Evolutionary conservation across 2,797 vertebrate species (phyloP), one percentile per base, ranked within the genome.

Genomic region (Nannoperca obscura): DNA sequence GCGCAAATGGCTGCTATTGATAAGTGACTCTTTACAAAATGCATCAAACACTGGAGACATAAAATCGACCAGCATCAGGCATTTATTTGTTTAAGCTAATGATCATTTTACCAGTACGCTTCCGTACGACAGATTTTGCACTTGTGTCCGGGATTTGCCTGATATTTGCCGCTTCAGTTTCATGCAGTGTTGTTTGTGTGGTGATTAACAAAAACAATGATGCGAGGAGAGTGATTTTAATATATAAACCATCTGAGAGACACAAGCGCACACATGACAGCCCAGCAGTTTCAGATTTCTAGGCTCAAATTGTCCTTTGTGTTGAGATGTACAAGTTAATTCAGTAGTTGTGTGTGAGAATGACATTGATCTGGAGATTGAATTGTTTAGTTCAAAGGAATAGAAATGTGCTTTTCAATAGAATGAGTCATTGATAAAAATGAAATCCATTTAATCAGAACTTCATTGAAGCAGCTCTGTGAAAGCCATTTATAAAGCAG

Each of bases 361-460:
- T 78, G 78, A 65, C 76, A 79, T 49, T 81, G 42, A 85, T 84
- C 68, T 69, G 47, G 42, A 40, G 67, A 86, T 66, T 67, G 14
- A 32, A 68, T 66, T 83, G 80, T 81, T 81, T 69, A 52, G 74
- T 27, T 76, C 55, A 84, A 79, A 78, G 69, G 58, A 74, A 75
- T 38, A 85, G 27, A 81, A 82, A 76, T 61, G 20, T 65, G 62
- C 61, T 75, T 69, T 81, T 83, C 49, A 83, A 17, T 74, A 38
- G 59, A 81, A 73, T 82, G 60, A 87, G 62, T 89, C 86, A 84
- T 53, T 82, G 77, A 72, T 79, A 75, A 78, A 85, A 75, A 78
- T 75, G 20, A 71, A 76, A 63, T 76, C 53, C 8, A 74, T 74
- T 84, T 67, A 83, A 76, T 75, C 66, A 80, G 73, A 85, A 74